Conservation (phyloP, 2,113 vertebrate genomes). For the Phalacrocorax pelagicus region DNA sequence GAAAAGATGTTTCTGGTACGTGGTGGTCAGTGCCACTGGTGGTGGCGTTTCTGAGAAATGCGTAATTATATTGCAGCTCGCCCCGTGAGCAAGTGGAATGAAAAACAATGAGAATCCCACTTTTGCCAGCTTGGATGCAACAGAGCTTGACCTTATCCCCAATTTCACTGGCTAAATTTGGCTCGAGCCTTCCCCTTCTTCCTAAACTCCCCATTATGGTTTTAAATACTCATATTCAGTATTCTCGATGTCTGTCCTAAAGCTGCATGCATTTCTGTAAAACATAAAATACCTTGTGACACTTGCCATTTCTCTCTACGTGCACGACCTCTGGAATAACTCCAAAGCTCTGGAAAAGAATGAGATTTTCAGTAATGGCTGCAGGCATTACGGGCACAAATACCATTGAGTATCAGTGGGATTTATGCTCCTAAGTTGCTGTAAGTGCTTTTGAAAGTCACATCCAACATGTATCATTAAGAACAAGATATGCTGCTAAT, state of each 20-base stretch:
- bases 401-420: constrained; percentile 1
- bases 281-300: constrained; percentile 36
- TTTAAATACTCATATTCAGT: background rate
- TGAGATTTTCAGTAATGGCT: constrained; percentile 44
- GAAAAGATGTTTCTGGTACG: background rate
- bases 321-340: constrained; percentile 29
- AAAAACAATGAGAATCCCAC: background rate
- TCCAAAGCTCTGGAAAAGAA: constrained; percentile 51
- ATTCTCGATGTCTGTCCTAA: constrained; percentile 36
- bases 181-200: background rate
- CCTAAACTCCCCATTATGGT: background rate
- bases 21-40: background rate
- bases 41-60: background rate
- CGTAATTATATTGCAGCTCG: rapidly evolving
- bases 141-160: background rate
- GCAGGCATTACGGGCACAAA: constrained; percentile 37
- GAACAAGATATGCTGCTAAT: background rate
- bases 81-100: background rate
- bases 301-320: constrained; percentile 49
- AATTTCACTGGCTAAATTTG: background rate
- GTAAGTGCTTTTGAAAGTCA: constrained; percentile 45
- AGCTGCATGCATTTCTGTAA: background rate
- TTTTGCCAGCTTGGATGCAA: background rate
- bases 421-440: constrained; percentile 35
- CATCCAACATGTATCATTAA: constrained; percentile 32